phyloP scores from a whole-genome alignment of 2,113 vertebrate species.

The Peromyscus polionotus region DNA sequence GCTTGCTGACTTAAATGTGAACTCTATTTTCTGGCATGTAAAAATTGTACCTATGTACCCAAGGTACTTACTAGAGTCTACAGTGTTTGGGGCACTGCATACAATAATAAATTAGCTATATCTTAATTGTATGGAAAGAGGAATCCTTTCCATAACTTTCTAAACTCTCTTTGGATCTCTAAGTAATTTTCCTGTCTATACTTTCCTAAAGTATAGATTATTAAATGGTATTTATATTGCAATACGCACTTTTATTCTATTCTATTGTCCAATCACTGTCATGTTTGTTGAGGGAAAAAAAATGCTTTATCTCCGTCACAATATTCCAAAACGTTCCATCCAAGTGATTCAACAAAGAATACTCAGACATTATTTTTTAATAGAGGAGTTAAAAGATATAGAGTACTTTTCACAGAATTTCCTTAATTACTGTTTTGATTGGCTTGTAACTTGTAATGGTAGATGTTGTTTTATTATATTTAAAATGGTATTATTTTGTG shows the following conservation, averaged over 20 bases:
- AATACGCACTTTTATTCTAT: not conserved
- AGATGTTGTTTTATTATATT: not conserved
- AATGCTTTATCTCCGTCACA: not conserved
- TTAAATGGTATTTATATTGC: not conserved
- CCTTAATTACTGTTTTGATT: not conserved
- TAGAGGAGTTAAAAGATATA: not conserved
- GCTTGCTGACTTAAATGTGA: not conserved
- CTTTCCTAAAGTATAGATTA: not conserved
- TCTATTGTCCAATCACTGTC: rapidly evolving
- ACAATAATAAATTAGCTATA: not conserved
- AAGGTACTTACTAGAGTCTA: not conserved
- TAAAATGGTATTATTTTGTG: not conserved
- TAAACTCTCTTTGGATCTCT: not conserved
- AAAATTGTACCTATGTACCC: not conserved
- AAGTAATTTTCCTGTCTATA: not conserved
- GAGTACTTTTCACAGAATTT: not conserved
- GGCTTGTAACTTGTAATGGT: not conserved
- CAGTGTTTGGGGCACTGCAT: not conserved
- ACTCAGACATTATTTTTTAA: not conserved
- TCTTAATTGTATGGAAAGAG: not conserved
- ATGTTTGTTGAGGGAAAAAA: not conserved
- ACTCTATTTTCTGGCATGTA: not conserved
- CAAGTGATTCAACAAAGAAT: not conserved
- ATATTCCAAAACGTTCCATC: not conserved
- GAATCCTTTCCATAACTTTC: not conserved